Evolutionary conservation across 2,797 vertebrate genomes (phyloP).

Genomic region (Muraenolepis orangiensis): DNA sequence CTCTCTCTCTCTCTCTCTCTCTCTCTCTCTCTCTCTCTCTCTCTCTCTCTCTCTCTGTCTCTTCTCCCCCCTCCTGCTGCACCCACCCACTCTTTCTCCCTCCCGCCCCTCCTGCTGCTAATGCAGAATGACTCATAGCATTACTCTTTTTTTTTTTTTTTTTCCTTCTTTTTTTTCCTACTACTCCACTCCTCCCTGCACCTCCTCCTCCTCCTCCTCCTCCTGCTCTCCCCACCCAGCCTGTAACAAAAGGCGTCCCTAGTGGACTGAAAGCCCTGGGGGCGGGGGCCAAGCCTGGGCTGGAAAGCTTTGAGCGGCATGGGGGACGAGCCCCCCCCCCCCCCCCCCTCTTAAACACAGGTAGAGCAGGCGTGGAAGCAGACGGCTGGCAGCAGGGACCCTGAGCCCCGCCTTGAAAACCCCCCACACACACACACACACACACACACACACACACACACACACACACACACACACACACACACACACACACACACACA

Average conservation of each 20-base stretch:
- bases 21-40: constrained; percentile 15
- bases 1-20: constrained; percentile 4
- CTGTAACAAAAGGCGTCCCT: constrained; percentile 88
- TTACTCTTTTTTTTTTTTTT: constrained; percentile 79
- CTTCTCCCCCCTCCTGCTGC: constrained; percentile 15
- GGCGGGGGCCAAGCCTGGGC: constrained; percentile 61
- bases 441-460: constrained; percentile 22
- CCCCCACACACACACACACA: constrained; percentile 34
- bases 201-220: constrained; percentile 32
- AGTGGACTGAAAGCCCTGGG: constrained; percentile 74
- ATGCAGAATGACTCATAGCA: constrained; percentile 98
- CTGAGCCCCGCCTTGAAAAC: constrained; percentile 54
- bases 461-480: constrained; percentile 35
- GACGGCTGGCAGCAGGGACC: constrained; percentile 69
- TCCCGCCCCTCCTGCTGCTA: constrained; percentile 74
- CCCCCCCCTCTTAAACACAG: constrained; percentile 71
- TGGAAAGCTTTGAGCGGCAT: constrained; percentile 49
- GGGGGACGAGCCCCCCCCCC: constrained; percentile 47
- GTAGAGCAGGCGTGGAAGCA: constrained; percentile 73
- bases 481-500: constrained; percentile 24
- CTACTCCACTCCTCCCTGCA: constrained; percentile 11
- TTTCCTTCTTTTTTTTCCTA: constrained; percentile 30
- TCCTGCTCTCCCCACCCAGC: constrained; percentile 67
- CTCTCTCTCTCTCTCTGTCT: constrained; percentile 1
- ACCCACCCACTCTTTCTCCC: constrained; percentile 38